phyloP scores from a whole-genome alignment of 2,113 vertebrate genomes.

The Pterocles burchelli region DNA sequence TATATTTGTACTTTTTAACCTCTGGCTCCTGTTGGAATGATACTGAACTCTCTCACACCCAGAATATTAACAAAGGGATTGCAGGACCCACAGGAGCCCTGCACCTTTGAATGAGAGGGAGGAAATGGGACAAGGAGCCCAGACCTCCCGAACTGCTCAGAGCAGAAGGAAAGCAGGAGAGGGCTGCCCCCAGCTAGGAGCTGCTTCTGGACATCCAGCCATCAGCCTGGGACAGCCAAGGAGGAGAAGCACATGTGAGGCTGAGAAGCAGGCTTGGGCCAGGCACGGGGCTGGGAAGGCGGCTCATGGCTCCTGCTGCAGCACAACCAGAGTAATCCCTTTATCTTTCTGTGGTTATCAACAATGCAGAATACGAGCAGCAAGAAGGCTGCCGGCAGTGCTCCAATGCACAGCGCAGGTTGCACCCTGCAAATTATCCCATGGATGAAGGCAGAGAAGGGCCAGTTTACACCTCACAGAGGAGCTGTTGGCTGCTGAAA shows the following conservation, averaged over 20 bases:
- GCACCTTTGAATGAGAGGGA: not conserved
- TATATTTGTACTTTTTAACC: conserved; percentile 41
- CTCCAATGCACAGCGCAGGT: not conserved
- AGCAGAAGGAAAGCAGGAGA: not conserved
- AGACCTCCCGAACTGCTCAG: not conserved
- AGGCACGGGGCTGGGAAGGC: not conserved
- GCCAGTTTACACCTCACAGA: conserved; percentile 20
- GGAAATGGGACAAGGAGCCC: not conserved
- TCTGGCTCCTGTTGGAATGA: not conserved
- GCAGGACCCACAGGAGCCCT: not conserved
- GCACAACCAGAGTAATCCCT: not conserved
- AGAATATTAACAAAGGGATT: not conserved
- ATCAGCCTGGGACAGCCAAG: not conserved
- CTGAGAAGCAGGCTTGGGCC: not conserved
- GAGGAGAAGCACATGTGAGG: not conserved
- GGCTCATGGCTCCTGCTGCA: not conserved
- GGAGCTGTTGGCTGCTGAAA: conserved; percentile 54
- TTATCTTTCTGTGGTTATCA: not conserved
- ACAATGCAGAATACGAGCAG: not conserved
- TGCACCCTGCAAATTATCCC: not conserved
- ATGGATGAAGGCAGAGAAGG: not conserved
- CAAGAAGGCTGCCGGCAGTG: not conserved
- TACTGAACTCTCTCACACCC: not conserved
- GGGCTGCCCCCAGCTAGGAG: not conserved
- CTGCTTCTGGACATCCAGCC: not conserved